Conservation (phyloP, 1,140 invertebrate species). For the Meloidogyne exigua region DNA sequence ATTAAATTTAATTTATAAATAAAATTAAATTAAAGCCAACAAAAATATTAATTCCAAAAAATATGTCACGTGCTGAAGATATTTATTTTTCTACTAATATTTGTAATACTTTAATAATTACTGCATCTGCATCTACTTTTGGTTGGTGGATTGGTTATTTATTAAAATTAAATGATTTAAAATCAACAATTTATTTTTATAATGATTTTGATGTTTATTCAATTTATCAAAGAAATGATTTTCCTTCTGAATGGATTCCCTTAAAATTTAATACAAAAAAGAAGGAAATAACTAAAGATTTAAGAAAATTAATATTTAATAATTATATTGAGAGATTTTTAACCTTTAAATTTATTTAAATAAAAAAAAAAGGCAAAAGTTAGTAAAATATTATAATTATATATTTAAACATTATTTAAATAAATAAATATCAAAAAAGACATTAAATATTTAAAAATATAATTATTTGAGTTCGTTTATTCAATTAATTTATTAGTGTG, state of each 20-base stretch:
- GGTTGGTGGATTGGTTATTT: conserved; percentile 42
- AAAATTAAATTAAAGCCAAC: neutral
- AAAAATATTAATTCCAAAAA: neutral
- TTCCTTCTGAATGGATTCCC: neutral
- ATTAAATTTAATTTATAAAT: neutral
- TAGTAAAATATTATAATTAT: no score
- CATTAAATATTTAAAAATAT: neutral
- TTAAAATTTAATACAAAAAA: neutral
- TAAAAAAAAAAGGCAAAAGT: no score
- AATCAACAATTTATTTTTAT: conserved; percentile 8
- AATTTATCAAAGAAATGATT: conserved; percentile 7
- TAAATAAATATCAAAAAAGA: neutral
- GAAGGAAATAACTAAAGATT: conserved; percentile 5
- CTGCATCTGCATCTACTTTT: conserved; percentile 30
- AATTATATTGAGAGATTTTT: neutral
- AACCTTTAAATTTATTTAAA: neutral
- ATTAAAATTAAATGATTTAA: conserved; percentile 14
- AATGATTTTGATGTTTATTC: neutral
- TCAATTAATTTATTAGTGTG: no score
- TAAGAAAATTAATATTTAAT: neutral
- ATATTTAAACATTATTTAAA: neutral
- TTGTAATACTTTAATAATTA: conserved; percentile 31
- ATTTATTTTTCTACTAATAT: neutral
- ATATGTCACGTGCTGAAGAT: neutral
- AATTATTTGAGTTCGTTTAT: neutral